Conservation (phyloP, 2,888 invertebrate genomes). For the Andrena trimmerana region DNA sequence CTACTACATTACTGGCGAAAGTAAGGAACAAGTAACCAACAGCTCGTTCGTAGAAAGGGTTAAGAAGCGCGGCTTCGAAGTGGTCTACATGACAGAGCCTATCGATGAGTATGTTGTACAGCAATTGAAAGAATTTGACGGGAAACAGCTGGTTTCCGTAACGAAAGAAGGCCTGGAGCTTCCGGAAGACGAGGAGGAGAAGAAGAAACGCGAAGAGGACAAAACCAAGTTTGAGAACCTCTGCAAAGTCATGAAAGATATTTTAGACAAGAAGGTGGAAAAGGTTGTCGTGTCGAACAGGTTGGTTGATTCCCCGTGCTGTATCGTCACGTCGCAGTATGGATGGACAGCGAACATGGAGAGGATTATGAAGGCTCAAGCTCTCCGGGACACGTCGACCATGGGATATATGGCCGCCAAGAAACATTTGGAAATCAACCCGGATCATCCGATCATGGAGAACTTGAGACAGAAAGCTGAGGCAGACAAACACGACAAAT, state of each 20-base stretch:
- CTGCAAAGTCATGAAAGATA: constrained; percentile 97
- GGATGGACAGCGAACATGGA: constrained; percentile 99
- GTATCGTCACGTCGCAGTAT: constrained; percentile 99
- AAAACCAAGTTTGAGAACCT: constrained; percentile 91
- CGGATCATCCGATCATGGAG: constrained; percentile 97
- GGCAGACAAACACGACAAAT: constrained; percentile 98
- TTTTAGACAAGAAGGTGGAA: constrained; percentile 98
- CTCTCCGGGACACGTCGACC: constrained; percentile 97
- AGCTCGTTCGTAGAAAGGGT: constrained; percentile 99
- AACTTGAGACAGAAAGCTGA: constrained; percentile 96
- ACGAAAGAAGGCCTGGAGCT: constrained; percentile 99
- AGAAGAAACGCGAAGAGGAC: constrained; percentile 98
- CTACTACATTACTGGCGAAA: constrained; percentile 99
- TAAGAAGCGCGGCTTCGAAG: constrained; percentile 98
- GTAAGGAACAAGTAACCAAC: constrained; percentile 96
- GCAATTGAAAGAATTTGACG: constrained; percentile 99
- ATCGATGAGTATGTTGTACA: constrained; percentile 99
- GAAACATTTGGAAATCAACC: constrained; percentile 99
- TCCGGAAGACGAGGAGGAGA: constrained; percentile 98
- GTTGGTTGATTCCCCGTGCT: constrained; percentile 98
- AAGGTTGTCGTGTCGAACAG: constrained; percentile 99
- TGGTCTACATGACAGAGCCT: constrained; percentile 99
- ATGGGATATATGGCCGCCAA: constrained; percentile 99
- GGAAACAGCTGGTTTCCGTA: constrained; percentile 97
- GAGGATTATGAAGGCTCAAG: constrained; percentile 99